phyloP scores from a whole-genome alignment of 2,113 vertebrate genomes.

The Lepus timidus region DNA sequence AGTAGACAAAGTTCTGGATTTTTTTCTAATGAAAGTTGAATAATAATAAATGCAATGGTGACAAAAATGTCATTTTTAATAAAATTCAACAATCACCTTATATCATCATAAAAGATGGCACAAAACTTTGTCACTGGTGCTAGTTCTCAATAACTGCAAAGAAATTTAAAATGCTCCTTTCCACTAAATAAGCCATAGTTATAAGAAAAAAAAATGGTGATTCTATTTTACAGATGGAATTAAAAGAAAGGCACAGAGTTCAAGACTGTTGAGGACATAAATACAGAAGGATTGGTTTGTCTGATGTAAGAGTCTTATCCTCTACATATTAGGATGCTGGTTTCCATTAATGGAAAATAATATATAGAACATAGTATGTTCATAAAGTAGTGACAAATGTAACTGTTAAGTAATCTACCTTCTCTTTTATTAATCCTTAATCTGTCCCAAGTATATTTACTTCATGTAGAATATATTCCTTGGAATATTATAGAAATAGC shows the following conservation, averaged over 20 bases:
- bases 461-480: background rate
- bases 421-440: background rate
- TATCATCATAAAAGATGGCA: conserved; percentile 35
- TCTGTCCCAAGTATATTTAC: background rate
- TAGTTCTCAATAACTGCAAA: conserved; percentile 31
- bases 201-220: conserved; percentile 8
- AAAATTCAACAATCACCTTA: background rate
- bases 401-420: background rate
- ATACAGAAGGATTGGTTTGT: background rate
- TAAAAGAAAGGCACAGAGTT: background rate
- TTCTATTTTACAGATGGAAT: conserved; percentile 53
- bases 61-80: conserved; percentile 3
- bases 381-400: background rate
- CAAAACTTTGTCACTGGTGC: conserved; percentile 13
- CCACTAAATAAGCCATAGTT: background rate
- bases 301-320: background rate
- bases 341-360: background rate
- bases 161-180: conserved; percentile 34
- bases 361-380: background rate
- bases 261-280: background rate
- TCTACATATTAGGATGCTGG: background rate
- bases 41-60: background rate
- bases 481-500: background rate
- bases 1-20: conserved; percentile 41
- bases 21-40: conserved; percentile 52